A percentile compares a stretch with the other conserved stretches of the same genome.
Conservation (phyloP, 2,113 vertebrate genomes). For the Martes martes region DNA sequence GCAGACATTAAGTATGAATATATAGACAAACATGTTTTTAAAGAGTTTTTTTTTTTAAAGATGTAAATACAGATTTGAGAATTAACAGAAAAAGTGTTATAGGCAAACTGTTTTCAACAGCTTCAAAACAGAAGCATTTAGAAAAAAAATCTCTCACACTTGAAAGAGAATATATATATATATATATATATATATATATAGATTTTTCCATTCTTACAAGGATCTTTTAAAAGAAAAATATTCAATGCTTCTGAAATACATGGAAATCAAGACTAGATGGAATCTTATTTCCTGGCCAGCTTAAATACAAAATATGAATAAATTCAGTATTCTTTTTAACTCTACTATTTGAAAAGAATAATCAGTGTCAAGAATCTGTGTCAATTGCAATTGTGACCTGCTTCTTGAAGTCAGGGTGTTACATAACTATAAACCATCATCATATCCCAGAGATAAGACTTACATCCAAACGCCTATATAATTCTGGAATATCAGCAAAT, state of each 20-base stretch:
- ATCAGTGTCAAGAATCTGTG: not conserved
- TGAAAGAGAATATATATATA: not conserved
- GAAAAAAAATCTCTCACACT: not conserved
- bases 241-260: not conserved
- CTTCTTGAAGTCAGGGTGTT: not conserved
- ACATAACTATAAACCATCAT: not conserved
- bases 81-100: not conserved
- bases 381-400: not conserved
- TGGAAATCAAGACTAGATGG: constrained; percentile 13
- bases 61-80: constrained; percentile 26
- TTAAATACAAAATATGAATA: not conserved
- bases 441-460: constrained; percentile 66
- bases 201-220: not conserved
- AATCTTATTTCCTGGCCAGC: constrained; percentile 3
- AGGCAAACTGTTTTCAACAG: constrained; percentile 22
- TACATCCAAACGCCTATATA: constrained; percentile 84
- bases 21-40: constrained; percentile 11
- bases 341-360: not conserved
- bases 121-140: constrained; percentile 40
- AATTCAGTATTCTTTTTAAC: constrained; percentile 27
- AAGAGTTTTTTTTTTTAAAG: not conserved
- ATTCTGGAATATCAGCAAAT: constrained; percentile 82
- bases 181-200: not conserved
- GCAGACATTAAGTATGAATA: not conserved
- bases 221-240: constrained; percentile 41